These are phyloP conservation scores for Psittacus erithacus DNA, from an alignment of 2,113 vertebrate genomes.

Conservation along the genomic window DNA sequence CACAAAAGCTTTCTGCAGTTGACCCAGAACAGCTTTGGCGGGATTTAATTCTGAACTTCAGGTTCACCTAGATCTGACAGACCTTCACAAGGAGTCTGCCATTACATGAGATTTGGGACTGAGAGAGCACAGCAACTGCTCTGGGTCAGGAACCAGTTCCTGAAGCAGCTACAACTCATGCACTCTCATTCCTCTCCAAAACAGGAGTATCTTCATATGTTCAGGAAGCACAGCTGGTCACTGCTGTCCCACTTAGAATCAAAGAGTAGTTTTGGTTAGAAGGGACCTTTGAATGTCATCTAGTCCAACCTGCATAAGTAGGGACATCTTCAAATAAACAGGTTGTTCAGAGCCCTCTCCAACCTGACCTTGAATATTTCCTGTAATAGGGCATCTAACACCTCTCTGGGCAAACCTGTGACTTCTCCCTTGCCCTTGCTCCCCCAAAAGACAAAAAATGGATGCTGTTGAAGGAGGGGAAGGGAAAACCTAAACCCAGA, in stretches of 20 bases:
- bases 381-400: too few species aligned
- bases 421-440: neutral
- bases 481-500: neutral
- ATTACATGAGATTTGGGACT: rapidly evolving
- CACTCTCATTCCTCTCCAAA: rapidly evolving
- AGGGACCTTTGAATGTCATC: neutral
- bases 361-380: neutral
- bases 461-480: rapidly evolving
- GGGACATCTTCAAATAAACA: neutral
- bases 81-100: neutral
- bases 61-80: neutral
- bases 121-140: neutral
- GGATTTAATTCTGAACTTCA: neutral
- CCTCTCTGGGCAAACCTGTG: neutral
- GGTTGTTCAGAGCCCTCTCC: neutral
- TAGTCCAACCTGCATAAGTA: neutral
- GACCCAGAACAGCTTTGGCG: neutral
- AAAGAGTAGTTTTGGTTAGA: neutral
- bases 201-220: neutral
- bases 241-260: neutral
- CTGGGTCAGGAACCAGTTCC: neutral
- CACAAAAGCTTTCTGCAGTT: neutral
- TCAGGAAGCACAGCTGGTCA: neutral
- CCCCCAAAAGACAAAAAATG: neutral
- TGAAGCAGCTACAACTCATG: neutral